Percentiles rank a stretch among this genome's conserved stretches.
phyloP scores from a whole-genome alignment of 1,140 invertebrate genomes.

The Pseudomyrmex pallidus region DNA sequence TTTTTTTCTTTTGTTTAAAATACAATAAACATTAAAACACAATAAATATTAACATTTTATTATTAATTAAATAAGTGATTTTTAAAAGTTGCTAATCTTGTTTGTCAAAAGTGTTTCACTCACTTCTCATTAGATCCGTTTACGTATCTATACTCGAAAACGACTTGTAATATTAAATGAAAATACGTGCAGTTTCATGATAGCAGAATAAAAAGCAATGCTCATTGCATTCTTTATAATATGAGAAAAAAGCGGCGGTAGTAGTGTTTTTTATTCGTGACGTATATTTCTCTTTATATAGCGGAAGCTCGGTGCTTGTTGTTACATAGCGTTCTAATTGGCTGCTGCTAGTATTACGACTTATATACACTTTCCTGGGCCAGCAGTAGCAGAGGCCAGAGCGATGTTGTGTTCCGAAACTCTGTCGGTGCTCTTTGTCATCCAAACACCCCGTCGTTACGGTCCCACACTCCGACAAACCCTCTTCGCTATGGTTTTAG shows the following conservation, averaged over 20 bases:
- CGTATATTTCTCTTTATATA: slow-evolving; percentile 6
- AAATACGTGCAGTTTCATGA: slow-evolving; percentile 3
- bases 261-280: background rate
- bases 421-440: slow-evolving; percentile 79
- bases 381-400: slow-evolving; percentile 66
- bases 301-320: background rate
- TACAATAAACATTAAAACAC: background rate
- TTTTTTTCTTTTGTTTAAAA: too few species aligned
- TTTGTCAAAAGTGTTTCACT: background rate
- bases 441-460: slow-evolving; percentile 77
- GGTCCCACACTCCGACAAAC: slow-evolving; percentile 35
- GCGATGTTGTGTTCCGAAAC: slow-evolving; percentile 80
- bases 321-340: slow-evolving; percentile 53
- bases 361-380: slow-evolving; percentile 74
- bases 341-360: slow-evolving; percentile 36
- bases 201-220: background rate
- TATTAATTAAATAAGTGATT: background rate
- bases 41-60: background rate
- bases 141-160: background rate
- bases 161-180: background rate
- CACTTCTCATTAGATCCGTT: background rate
- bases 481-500: slow-evolving; percentile 69
- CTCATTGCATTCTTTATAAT: background rate
- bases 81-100: background rate
- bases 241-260: background rate